These are phyloP conservation scores for Sitobion miscanthi DNA, from an alignment of 1,140 invertebrate species.

Conservation along the genomic window DNA sequence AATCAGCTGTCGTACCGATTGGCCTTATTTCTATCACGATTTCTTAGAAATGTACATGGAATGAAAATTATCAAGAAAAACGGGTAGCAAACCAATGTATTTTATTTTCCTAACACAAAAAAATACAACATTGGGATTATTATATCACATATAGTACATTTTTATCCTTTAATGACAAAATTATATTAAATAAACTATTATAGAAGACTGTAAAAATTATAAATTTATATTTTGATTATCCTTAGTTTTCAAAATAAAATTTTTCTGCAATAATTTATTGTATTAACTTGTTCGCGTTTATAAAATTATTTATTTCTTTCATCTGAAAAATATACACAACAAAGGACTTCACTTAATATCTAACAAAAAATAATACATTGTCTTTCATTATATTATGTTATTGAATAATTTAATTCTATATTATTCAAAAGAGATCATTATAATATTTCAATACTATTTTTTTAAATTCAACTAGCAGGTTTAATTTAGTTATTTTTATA, in stretches of 20 bases:
- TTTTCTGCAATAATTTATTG: not conserved
- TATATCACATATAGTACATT: not conserved
- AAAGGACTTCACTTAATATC: not conserved
- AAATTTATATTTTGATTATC: not conserved
- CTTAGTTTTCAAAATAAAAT: not conserved
- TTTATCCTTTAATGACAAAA: not conserved
- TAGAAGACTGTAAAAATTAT: not conserved
- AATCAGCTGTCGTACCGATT: not conserved
- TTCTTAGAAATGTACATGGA: not conserved
- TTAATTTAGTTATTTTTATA: too few species aligned
- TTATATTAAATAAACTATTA: not conserved
- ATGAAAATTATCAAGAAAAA: not conserved
- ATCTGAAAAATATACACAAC: not conserved
- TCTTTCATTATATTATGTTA: not conserved
- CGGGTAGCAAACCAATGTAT: not conserved
- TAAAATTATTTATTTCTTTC: not conserved
- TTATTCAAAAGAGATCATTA: not conserved
- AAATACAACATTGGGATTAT: not conserved
- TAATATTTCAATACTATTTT: not conserved
- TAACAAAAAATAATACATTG: not conserved
- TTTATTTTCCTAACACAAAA: not conserved
- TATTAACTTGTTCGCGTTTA: not conserved
- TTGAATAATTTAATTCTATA: not conserved
- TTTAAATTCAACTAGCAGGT: not conserved
- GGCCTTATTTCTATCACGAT: not conserved